phyloP scores from a whole-genome alignment of 2,888 invertebrate species.

The Phaonia tiefii region DNA sequence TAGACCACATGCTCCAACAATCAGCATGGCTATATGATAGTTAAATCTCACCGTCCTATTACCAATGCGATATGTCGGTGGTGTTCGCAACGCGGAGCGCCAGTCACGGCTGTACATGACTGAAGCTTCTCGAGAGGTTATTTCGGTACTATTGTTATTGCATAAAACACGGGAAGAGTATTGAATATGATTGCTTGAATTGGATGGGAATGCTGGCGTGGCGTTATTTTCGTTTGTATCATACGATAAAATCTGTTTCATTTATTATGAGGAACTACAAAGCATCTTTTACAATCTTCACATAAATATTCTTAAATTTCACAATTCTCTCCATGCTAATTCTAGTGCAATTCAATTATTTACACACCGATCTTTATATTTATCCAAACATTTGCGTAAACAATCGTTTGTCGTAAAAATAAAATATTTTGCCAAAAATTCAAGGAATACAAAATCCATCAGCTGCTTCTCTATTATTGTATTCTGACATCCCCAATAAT shows the following conservation, averaged over 20 bases:
- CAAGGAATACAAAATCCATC: no score
- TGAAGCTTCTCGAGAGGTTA: constrained; percentile 46
- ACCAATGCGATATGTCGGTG: constrained; percentile 93
- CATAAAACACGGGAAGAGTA: constrained; percentile 52
- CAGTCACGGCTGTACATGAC: constrained; percentile 86
- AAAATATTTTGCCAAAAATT: no score
- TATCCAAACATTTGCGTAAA: no score
- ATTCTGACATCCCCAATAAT: no score
- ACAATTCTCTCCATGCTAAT: no score
- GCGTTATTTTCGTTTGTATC: constrained; percentile 44
- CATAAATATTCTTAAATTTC: no score
- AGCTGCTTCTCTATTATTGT: no score
- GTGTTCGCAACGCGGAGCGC: constrained; percentile 92
- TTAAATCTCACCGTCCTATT: constrained; percentile 92
- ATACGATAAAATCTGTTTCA: constrained; percentile 49
- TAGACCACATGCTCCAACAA: constrained; percentile 85
- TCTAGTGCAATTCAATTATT: no score
- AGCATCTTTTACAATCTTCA: no score
- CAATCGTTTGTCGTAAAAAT: no score
- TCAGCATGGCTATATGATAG: constrained; percentile 87
- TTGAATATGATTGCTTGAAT: constrained; percentile 30
- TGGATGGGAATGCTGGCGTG: constrained; percentile 56
- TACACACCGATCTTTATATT: no score
- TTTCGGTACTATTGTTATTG: constrained; percentile 48
- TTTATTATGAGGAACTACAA: no score